Evolutionary conservation across 2,888 invertebrate species (phyloP).

Genomic region (Aricia artaxerxes): DNA sequence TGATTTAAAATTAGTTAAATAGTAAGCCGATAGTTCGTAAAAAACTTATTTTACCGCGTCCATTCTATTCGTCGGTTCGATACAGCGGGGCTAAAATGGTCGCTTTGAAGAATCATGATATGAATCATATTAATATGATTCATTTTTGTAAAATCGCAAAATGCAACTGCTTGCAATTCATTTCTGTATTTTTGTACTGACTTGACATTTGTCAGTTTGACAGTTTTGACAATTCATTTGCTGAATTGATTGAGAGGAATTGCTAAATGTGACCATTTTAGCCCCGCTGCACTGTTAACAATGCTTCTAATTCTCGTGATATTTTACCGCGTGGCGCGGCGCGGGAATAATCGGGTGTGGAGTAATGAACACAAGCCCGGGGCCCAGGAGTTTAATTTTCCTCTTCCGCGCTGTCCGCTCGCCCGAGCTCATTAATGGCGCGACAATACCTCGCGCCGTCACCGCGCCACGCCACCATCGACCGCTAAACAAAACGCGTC

Average conservation of each 20-base stretch:
- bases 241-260: too few species aligned
- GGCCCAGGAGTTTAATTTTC: slow-evolving; percentile 80
- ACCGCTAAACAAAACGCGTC: slow-evolving; percentile 52
- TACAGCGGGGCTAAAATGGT: slow-evolving; percentile 1
- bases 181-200: too few species aligned
- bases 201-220: too few species aligned
- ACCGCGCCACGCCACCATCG: slow-evolving; percentile 47
- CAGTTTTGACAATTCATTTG: too few species aligned
- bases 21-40: neutral
- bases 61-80: neutral
- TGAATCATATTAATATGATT: too few species aligned
- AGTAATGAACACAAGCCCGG: slow-evolving; percentile 72
- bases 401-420: slow-evolving; percentile 74
- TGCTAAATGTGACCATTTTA: too few species aligned
- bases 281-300: slow-evolving; percentile 32
- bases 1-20: neutral
- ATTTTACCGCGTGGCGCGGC: slow-evolving; percentile 61
- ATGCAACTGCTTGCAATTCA: too few species aligned
- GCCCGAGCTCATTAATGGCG: slow-evolving; percentile 69
- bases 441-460: slow-evolving; percentile 75
- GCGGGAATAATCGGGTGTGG: slow-evolving; percentile 68
- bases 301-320: slow-evolving; percentile 45
- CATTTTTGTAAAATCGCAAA: too few species aligned
- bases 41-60: neutral
- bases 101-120: too few species aligned